Base-by-base conservation (phyloP, 1,140 invertebrate species). In the Orius insidiosus region DNA sequence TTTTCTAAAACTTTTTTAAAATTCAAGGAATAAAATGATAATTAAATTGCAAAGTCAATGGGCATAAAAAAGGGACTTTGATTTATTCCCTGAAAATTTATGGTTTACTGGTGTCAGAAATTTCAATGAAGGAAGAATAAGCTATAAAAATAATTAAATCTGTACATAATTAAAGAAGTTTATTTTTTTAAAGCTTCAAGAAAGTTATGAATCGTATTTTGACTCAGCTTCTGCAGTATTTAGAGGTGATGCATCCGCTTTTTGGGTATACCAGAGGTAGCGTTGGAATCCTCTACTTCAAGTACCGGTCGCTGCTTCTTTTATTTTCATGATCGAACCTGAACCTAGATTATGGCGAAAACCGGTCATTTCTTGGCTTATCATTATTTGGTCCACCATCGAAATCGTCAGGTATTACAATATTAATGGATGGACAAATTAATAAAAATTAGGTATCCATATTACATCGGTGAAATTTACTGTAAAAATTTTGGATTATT, bases 171-270 rank as follows among this genome's bases (percentile, higher is more conserved):
- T n/a, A n/a, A n/a, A n/a, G n/a, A n/a, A n/a, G n/a, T n/a, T n/a
- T n/a, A n/a, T n/a, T 36, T 50, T 42, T 55, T 66, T 64, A 18
- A 63, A 67, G 80, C 72, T 37, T 84, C 78, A 66, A 16, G 72
- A 70, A 39, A 78, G 80, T 0, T 93, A 85, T 56, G 71, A 74
- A 65, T 74, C 45, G 78, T 92, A 85, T 85, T 60, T 80, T 88
- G 54, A 68, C 83, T 39, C 85, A 92, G 55, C 55, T 85, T 2
- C 62, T 89, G 53, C 83, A 87, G 60, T 76, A 83, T 54, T 56
- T 95, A 48, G 90, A 96, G 68, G 75, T 94, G 0, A 68, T 94
- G 64, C 85, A 94, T 70, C 81, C 88, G 3, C 51, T 93, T 4
- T 78, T 93, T 56, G 84, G 85, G 1, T 87, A 90, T 54, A 88